These are phyloP conservation scores for Manduca sexta DNA, from an alignment of 1,140 invertebrate species.

Conservation along the genomic window DNA sequence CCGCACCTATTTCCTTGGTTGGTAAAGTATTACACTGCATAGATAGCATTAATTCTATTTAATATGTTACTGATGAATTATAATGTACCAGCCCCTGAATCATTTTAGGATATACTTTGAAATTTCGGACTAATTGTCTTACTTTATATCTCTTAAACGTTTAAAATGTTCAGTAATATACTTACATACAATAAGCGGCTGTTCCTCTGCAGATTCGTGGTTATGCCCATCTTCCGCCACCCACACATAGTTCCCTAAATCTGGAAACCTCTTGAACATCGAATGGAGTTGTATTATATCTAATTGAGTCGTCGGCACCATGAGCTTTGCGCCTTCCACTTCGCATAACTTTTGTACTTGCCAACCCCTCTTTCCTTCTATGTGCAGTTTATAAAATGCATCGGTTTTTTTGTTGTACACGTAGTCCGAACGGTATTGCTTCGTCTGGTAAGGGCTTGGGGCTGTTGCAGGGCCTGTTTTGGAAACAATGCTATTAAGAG, in stretches of 20 bases:
- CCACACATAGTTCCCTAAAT: constrained; percentile 31
- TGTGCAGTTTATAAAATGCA: constrained; percentile 47
- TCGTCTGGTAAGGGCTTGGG: not conserved
- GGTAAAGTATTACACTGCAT: too few relatives aligned
- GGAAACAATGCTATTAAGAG: not conserved
- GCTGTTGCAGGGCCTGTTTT: not conserved
- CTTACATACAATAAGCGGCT: constrained; percentile 29
- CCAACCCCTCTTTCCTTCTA: constrained; percentile 3
- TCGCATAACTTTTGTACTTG: constrained; percentile 12
- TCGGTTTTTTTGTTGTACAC: constrained; percentile 32
- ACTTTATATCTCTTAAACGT: not conserved
- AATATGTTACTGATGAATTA: too few relatives aligned
- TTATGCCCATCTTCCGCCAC: constrained; percentile 22
- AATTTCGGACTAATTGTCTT: too few relatives aligned
- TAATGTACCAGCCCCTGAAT: too few relatives aligned
- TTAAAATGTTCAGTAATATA: not conserved
- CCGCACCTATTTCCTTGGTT: too few relatives aligned
- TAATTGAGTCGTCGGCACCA: constrained; percentile 14
- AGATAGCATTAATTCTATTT: too few relatives aligned
- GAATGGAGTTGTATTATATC: constrained; percentile 33
- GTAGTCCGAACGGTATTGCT: constrained; percentile 38
- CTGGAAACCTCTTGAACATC: constrained; percentile 44
- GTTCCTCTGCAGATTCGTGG: constrained; percentile 30
- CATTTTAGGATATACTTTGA: too few relatives aligned
- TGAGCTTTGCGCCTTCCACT: constrained; percentile 27